phyloP scores from a whole-genome alignment of 2,888 invertebrate species.

The Cosmopolites sordidus region DNA sequence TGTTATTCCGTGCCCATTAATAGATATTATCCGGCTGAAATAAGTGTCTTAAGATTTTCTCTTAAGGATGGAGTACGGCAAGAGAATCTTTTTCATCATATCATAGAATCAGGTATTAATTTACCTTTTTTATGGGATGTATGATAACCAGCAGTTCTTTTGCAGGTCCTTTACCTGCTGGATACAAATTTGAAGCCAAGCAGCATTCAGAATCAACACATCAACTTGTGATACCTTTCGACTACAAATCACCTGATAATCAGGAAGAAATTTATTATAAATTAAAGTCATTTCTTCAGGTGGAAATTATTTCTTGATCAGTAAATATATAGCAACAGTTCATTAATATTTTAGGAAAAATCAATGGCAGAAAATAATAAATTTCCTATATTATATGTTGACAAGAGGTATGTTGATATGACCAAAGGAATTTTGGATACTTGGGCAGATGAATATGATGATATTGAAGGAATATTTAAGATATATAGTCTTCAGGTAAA shows the following conservation, averaged over 20 bases:
- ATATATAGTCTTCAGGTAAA: slow-evolving; percentile 42
- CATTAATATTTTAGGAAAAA: slow-evolving; percentile 14
- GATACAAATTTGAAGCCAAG: slow-evolving; percentile 48
- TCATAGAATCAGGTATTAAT: slow-evolving; percentile 28
- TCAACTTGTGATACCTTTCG: slow-evolving; percentile 47
- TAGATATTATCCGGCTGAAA: slow-evolving; percentile 34
- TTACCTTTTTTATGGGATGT: too few species aligned
- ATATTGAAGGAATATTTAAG: slow-evolving; percentile 27
- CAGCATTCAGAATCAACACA: slow-evolving; percentile 49
- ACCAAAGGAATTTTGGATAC: slow-evolving; percentile 43
- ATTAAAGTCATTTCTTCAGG: slow-evolving; percentile 45
- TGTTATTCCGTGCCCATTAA: slow-evolving; percentile 24
- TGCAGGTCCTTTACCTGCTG: slow-evolving; percentile 45
- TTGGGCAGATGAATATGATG: slow-evolving; percentile 32
- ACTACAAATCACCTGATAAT: slow-evolving; percentile 41
- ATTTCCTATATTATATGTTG: slow-evolving; percentile 33
- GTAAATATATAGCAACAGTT: not conserved
- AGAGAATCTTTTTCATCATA: slow-evolving; percentile 33
- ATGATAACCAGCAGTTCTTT: slow-evolving; percentile 1
- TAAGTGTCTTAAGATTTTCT: slow-evolving; percentile 33
- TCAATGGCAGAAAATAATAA: slow-evolving; percentile 22
- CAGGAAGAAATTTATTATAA: slow-evolving; percentile 43
- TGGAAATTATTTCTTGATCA: slow-evolving; percentile 9
- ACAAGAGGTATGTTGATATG: slow-evolving; percentile 31
- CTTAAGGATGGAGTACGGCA: slow-evolving; percentile 34